A percentile compares a stretch with the other conserved stretches of the same genome.
Conservation (phyloP, 2,888 invertebrate species). For the Lepidochrysops patricia region DNA sequence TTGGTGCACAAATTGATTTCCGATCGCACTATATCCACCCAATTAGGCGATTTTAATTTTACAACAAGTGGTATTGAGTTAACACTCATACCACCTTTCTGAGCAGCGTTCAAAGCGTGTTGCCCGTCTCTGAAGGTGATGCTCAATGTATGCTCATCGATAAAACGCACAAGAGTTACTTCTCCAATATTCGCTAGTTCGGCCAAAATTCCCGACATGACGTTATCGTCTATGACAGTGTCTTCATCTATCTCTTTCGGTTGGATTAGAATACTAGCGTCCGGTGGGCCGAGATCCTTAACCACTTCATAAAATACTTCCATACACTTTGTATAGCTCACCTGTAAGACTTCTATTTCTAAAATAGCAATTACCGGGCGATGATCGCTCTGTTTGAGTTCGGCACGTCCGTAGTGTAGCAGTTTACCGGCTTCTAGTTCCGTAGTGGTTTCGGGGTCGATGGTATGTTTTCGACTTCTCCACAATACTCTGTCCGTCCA, state of each 20-base stretch:
- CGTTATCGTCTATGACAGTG: constrained; percentile 84
- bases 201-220: constrained; percentile 85
- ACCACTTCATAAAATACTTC: constrained; percentile 89
- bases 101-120: constrained; percentile 84
- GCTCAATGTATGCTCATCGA: constrained; percentile 87
- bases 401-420: constrained; percentile 92
- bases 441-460: constrained; percentile 77
- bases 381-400: constrained; percentile 97
- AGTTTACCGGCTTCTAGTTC: constrained; percentile 86
- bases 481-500: constrained; percentile 99
- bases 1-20: constrained; percentile 90
- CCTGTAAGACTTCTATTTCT: constrained; percentile 88
- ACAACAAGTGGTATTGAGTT: constrained; percentile 80
- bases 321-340: constrained; percentile 84
- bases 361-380: constrained; percentile 95
- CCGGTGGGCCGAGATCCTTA: constrained; percentile 92
- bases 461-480: constrained; percentile 84
- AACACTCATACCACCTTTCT: constrained; percentile 74
- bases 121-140: constrained; percentile 94
- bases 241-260: constrained; percentile 62
- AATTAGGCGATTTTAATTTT: constrained; percentile 87
- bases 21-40: constrained; percentile 86
- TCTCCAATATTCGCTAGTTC: constrained; percentile 90
- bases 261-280: constrained; percentile 90
- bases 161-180: constrained; percentile 92